Conservation (phyloP, 2,888 invertebrate genomes). For the Trichogramma dendrolimi region DNA sequence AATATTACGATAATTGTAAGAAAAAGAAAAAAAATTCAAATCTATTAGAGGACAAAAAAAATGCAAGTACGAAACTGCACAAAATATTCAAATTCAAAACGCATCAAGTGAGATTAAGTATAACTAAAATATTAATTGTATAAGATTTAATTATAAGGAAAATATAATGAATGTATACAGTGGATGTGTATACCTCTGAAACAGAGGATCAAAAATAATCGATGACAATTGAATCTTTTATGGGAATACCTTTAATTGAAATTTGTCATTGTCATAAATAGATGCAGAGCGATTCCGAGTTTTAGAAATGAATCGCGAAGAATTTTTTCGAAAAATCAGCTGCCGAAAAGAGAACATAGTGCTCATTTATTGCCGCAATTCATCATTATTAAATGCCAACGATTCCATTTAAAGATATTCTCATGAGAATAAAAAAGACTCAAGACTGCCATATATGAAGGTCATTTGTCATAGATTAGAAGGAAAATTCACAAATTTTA, state of each 20-base stretch:
- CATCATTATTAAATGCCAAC: not conserved
- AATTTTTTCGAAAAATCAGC: not conserved
- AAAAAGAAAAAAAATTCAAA: too few relatives aligned
- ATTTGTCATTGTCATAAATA: not conserved
- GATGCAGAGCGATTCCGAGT: not conserved
- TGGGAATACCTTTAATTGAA: constrained; percentile 13
- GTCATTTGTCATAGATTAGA: not conserved
- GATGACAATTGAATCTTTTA: constrained; percentile 1
- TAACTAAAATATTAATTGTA: constrained; percentile 11
- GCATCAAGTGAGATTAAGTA: constrained; percentile 22
- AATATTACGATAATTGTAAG: too few relatives aligned
- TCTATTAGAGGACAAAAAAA: too few relatives aligned
- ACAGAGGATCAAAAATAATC: not conserved
- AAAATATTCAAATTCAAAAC: constrained; percentile 18
- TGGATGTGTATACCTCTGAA: constrained; percentile 5
- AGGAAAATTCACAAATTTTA: not conserved
- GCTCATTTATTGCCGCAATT: not conserved
- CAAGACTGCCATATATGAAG: constrained; percentile 19
- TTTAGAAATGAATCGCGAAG: too few relatives aligned
- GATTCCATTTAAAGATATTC: constrained; percentile 15
- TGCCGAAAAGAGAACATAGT: not conserved
- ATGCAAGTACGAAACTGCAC: constrained; percentile 9
- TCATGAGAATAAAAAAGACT: constrained; percentile 9
- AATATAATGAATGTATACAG: constrained; percentile 10
- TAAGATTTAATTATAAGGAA: constrained; percentile 5